A percentile compares a stretch with the other conserved stretches of the same genome.
Evolutionary conservation across 2,888 invertebrate genomes (phyloP).

Genomic region (Melanchra persicariae): DNA sequence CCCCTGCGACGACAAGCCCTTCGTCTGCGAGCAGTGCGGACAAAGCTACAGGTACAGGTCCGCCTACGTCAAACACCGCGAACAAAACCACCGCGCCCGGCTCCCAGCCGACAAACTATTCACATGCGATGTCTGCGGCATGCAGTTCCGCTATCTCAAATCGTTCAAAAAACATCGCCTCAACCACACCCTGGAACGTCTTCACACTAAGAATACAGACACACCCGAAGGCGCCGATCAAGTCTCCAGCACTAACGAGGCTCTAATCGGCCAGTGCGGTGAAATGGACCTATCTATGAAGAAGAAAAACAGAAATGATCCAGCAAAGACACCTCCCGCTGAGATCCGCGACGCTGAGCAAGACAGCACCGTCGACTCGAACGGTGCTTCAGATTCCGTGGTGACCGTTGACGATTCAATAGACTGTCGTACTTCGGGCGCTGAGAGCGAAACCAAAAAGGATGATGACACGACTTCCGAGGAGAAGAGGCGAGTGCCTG

Average conservation of each 20-base stretch:
- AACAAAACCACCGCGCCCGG: slow-evolving; percentile 96
- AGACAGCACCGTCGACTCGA: slow-evolving; percentile 94
- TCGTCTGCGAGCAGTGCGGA: slow-evolving; percentile 97
- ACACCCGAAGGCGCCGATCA: slow-evolving; percentile 91
- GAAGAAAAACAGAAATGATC: slow-evolving; percentile 82
- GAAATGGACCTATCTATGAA: slow-evolving; percentile 91
- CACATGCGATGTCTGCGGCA: slow-evolving; percentile 97
- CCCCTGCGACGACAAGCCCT: slow-evolving; percentile 95
- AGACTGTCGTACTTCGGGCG: slow-evolving; percentile 86
- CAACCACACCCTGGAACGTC: slow-evolving; percentile 95
- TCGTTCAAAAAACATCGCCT: slow-evolving; percentile 97
- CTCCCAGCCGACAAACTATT: slow-evolving; percentile 97
- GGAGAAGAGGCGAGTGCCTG: slow-evolving; percentile 82
- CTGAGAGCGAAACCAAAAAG: slow-evolving; percentile 82
- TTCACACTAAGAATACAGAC: slow-evolving; percentile 93
- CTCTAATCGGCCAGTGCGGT: slow-evolving; percentile 89
- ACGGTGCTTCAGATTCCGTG: slow-evolving; percentile 87
- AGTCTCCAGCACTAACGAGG: slow-evolving; percentile 94
- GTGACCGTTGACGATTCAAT: slow-evolving; percentile 87
- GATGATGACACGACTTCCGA: slow-evolving; percentile 79
- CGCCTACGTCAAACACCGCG: slow-evolving; percentile 94
- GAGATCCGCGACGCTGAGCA: slow-evolving; percentile 91
- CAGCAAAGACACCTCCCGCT: slow-evolving; percentile 86
- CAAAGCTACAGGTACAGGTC: slow-evolving; percentile 97
- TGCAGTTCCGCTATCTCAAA: slow-evolving; percentile 97